Evolutionary conservation across 2,113 vertebrate species (phyloP), one percentile per base, ranked within the genome.

Genomic region (Poeciliopsis occidentalis): DNA sequence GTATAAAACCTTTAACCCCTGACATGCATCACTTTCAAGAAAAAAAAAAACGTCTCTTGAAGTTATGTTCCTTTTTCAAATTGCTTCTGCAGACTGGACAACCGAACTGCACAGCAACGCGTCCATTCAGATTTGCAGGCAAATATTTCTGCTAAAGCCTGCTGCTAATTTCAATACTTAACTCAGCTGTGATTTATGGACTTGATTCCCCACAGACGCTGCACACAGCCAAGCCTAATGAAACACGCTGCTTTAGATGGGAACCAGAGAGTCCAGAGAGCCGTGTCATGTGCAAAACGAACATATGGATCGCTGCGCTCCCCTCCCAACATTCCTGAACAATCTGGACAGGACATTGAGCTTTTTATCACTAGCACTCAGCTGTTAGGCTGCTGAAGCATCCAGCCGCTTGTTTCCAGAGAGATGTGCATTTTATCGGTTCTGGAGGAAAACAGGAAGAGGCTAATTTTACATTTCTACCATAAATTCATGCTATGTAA

Each of bases 331-430:
- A 92, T 92, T 92, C 90, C 91, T 88, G 79, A 92, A 86, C 90
- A 92, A 89, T 92, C 89, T 92, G 91, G 90, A 89, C 87, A 84
- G 88, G 85, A 87, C 89, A 89, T 87, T 84, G 88, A 90, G 84
- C 60, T 15, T 92, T 92, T 92, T 88, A 90, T 90, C 84, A 76
- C 88, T 82, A 64, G 69, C 37, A 79, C 80, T 76, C 69, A 32
- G 71, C 71, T 76, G 82, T 81, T 73, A 39, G 79, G 47, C 85
- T 69, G 72, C 17, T 0, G 71, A 85, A 44, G 71, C 78, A 26
- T 74, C 73, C 85, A 85, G 74, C 71, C 82, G 84, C 70, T 69
- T 8, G 54, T 34, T 82, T 80, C 78, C 80, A 44, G 63, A 7
- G 26, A 77, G 75, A 65, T 31, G 30, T 72, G 66, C 75, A 75